Evolutionary conservation across 2,888 invertebrate species (phyloP).

Genomic region (Netelia virgata): DNA sequence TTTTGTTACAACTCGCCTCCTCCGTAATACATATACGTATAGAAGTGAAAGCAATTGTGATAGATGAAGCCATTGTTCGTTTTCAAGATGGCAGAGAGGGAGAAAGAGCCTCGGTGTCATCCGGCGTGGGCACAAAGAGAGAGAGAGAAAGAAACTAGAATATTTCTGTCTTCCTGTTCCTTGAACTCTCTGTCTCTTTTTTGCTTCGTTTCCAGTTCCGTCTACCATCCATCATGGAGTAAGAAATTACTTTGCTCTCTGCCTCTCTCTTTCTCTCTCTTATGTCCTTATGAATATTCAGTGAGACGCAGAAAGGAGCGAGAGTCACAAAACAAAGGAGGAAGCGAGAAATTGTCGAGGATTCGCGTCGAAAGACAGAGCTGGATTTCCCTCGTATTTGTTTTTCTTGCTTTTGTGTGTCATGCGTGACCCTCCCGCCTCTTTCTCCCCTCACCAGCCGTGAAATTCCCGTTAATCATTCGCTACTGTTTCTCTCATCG

Average conservation of each 20-base stretch:
- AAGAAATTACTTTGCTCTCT: constrained; percentile 73
- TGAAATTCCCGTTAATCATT: constrained; percentile 7
- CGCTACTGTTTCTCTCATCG: background rate
- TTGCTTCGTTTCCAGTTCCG: constrained; percentile 62
- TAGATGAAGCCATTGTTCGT: constrained; percentile 73
- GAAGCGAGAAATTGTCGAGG: constrained; percentile 57
- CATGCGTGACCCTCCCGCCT: background rate
- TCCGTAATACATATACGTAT: background rate
- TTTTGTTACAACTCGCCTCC: background rate
- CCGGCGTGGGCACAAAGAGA: constrained; percentile 26
- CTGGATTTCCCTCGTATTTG: constrained; percentile 20
- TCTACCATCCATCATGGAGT: constrained; percentile 75
- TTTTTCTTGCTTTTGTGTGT: background rate
- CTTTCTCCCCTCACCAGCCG: background rate
- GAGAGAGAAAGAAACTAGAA: constrained; percentile 48
- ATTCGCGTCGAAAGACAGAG: constrained; percentile 35
- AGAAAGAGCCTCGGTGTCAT: constrained; percentile 46
- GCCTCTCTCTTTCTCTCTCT: constrained; percentile 16
- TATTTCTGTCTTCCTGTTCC: constrained; percentile 64
- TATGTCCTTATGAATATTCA: constrained; percentile 76
- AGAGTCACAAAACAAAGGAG: constrained; percentile 68
- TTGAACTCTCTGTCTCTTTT: constrained; percentile 41
- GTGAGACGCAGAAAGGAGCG: constrained; percentile 40
- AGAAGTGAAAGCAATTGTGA: constrained; percentile 71
- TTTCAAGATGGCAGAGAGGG: constrained; percentile 25